Conservation (phyloP, 2,113 vertebrate genomes). For the Xiphorhynchus elegans region DNA sequence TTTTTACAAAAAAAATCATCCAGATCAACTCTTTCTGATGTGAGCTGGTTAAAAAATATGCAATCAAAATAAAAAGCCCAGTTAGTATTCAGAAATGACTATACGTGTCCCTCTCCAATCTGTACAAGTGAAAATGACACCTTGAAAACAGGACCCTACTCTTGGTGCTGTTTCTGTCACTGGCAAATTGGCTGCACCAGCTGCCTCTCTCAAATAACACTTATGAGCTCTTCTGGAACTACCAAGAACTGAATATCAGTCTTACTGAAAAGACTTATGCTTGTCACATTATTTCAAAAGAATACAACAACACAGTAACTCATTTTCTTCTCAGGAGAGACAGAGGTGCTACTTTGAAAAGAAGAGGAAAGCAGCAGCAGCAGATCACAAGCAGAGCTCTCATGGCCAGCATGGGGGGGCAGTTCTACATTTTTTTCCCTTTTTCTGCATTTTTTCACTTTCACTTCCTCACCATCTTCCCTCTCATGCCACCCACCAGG, state of each 20-base stretch:
- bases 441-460: neutral
- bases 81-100: neutral
- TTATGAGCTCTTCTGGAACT: neutral
- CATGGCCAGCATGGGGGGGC: neutral
- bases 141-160: neutral
- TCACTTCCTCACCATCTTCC: neutral
- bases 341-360: neutral
- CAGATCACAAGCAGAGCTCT: neutral
- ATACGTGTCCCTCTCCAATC: neutral
- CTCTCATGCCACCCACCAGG: neutral
- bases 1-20: neutral
- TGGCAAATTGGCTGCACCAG: neutral
- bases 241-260: neutral
- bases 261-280: neutral
- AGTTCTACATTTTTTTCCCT: neutral
- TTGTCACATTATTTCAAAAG: neutral
- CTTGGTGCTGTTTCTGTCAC: neutral
- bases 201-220: neutral
- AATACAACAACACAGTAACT: neutral
- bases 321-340: neutral
- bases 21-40: neutral
- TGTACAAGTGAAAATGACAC: neutral
- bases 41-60: neutral
- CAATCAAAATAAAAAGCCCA: neutral
- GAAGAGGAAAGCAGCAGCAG: neutral